A percentile compares a stretch with the other conserved stretches of the same genome.
Conservation (phyloP, 2,888 invertebrate genomes). For the Andrena flavipes region DNA sequence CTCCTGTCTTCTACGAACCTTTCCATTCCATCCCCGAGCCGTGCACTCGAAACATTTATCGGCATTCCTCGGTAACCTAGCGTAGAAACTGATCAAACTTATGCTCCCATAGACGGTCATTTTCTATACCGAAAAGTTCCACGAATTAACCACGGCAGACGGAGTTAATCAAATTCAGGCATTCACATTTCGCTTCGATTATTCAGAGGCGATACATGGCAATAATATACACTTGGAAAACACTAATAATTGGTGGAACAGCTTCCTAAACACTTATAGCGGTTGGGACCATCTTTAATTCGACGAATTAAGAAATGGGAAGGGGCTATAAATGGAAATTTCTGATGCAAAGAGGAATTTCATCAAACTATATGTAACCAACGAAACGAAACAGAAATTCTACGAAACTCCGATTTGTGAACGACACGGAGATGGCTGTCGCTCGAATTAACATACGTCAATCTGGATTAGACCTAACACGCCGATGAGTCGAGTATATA, state of each 20-base stretch:
- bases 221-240: not conserved
- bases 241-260: not conserved
- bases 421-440: conserved; percentile 25
- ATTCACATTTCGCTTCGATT: not conserved
- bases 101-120: conserved; percentile 10
- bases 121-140: not conserved
- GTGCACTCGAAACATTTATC: conserved; percentile 38
- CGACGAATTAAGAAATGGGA: too few species aligned
- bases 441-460: conserved; percentile 70
- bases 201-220: not conserved
- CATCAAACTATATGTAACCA: not conserved
- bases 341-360: not conserved
- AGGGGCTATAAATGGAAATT: not conserved
- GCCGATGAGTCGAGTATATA: conserved; percentile 75
- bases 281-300: too few species aligned
- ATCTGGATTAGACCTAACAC: conserved; percentile 74
- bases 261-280: not conserved
- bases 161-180: not conserved
- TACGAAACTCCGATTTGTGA: not conserved
- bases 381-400: not conserved
- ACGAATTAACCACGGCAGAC: not conserved
- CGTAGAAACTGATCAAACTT: conserved; percentile 13
- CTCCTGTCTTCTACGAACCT: conserved; percentile 56
- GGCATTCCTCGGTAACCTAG: conserved; percentile 5
- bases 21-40: conserved; percentile 32